Evolutionary conservation across 2,797 vertebrate genomes (phyloP).

Genomic region (Corythornis leucogaster): DNA sequence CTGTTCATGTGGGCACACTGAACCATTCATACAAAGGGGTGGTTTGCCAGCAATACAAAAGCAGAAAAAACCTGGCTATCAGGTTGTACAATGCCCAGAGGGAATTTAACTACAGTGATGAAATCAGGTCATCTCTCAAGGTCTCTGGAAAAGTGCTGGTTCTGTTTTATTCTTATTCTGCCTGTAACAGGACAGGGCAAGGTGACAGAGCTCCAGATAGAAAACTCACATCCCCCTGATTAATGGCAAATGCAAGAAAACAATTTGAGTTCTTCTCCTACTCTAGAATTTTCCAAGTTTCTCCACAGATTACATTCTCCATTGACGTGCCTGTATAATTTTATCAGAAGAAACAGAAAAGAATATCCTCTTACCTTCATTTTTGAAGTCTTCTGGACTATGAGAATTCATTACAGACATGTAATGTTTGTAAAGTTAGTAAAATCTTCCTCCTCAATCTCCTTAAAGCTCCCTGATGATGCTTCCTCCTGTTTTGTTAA

Average conservation of each 20-base stretch:
- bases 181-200: not conserved
- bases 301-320: not conserved
- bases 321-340: not conserved
- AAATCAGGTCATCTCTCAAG: constrained; percentile 10
- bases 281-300: not conserved
- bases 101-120: not conserved
- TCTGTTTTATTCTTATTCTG: not conserved
- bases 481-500: not conserved
- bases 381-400: not conserved
- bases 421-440: not conserved
- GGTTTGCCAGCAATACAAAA: not conserved
- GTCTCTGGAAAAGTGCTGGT: not conserved
- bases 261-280: not conserved
- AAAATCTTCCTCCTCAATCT: not conserved
- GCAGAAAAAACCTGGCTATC: not conserved
- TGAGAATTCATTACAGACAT: not conserved
- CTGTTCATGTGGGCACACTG: not conserved
- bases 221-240: not conserved
- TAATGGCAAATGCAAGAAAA: not conserved
- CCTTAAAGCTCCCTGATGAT: not conserved
- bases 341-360: not conserved
- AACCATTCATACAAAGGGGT: not conserved
- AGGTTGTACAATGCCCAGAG: not conserved
- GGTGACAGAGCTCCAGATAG: not conserved
- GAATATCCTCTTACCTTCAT: not conserved